These are phyloP conservation scores for Sebastes minor DNA, from an alignment of 2,797 vertebrate species.

Conservation along the genomic window DNA sequence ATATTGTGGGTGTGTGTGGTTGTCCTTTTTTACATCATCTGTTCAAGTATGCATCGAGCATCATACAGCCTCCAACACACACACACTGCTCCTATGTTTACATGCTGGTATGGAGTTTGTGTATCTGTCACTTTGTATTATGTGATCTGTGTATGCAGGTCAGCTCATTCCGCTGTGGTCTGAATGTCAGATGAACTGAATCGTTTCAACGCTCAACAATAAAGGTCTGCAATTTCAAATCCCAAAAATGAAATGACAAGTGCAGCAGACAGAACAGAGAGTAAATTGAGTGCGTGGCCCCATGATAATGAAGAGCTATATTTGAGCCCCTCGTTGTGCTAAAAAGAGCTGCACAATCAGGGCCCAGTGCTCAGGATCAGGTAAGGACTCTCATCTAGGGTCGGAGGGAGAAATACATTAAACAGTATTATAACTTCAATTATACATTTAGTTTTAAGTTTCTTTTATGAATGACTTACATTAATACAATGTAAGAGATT, in stretches of 20 bases:
- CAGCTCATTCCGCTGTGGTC: not conserved
- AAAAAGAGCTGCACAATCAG: not conserved
- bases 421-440: not conserved
- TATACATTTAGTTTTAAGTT: not conserved
- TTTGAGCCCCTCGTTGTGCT: not conserved
- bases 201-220: not conserved
- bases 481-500: too few relatives aligned
- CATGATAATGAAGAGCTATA: not conserved
- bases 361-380: not conserved
- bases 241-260: not conserved
- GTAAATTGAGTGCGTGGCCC: not conserved
- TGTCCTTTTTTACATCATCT: conserved; percentile 14
- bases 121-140: conserved; percentile 27
- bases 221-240: not conserved
- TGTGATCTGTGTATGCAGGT: not conserved
- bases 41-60: not conserved
- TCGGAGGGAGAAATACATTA: not conserved
- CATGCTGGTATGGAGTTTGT: not conserved
- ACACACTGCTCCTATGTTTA: not conserved
- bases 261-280: not conserved
- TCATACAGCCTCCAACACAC: not conserved
- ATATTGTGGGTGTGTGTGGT: conserved; percentile 10
- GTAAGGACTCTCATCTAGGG: not conserved
- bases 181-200: conserved; percentile 21
- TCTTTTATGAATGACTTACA: not conserved